These are phyloP conservation scores for Lordiphosa fenestrarum DNA, from an alignment of 2,888 invertebrate species.

Conservation along the genomic window DNA sequence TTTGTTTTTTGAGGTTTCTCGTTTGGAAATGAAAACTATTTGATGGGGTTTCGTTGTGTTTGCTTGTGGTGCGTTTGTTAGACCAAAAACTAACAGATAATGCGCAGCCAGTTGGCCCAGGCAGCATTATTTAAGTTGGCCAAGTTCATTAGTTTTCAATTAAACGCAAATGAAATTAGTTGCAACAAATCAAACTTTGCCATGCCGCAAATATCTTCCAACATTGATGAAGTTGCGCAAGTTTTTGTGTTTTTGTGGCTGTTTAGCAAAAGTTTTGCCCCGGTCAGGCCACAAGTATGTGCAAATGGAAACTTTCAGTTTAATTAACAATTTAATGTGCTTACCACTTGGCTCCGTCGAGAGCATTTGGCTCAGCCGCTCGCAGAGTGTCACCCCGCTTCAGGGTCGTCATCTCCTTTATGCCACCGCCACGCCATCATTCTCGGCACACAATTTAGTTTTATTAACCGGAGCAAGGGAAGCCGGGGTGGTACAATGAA, in stretches of 20 bases:
- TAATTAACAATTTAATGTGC: slow-evolving; percentile 23
- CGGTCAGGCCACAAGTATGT: slow-evolving; percentile 3
- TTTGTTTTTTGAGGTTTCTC: slow-evolving; percentile 15
- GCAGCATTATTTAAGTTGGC: too few species aligned
- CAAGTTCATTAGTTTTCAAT: slow-evolving; percentile 21
- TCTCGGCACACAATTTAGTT: slow-evolving; percentile 68
- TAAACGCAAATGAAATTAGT: slow-evolving; percentile 37
- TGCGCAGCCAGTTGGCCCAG: too few species aligned
- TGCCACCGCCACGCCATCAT: slow-evolving; percentile 38
- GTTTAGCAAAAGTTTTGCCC: slow-evolving; percentile 1
- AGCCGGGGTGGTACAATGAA: slow-evolving; percentile 35
- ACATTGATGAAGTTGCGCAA: slow-evolving; percentile 16
- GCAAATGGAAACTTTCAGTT: slow-evolving; percentile 15
- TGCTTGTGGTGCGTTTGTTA: slow-evolving; percentile 26
- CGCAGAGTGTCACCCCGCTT: slow-evolving; percentile 1
- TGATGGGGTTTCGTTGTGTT: slow-evolving; percentile 9
- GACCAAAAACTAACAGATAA: slow-evolving; percentile 5
- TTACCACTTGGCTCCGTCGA: slow-evolving; percentile 8
- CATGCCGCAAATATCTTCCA: slow-evolving; percentile 18
- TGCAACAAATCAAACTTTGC: slow-evolving; percentile 32
- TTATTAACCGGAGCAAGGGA: slow-evolving; percentile 57
- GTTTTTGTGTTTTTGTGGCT: slow-evolving; percentile 3
- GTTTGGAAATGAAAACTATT: slow-evolving; percentile 25
- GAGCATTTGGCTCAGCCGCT: not conserved
- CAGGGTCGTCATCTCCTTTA: slow-evolving; percentile 25